Evolutionary conservation across 2,888 invertebrate genomes (phyloP).

Genomic region (Heliconius charithonia): DNA sequence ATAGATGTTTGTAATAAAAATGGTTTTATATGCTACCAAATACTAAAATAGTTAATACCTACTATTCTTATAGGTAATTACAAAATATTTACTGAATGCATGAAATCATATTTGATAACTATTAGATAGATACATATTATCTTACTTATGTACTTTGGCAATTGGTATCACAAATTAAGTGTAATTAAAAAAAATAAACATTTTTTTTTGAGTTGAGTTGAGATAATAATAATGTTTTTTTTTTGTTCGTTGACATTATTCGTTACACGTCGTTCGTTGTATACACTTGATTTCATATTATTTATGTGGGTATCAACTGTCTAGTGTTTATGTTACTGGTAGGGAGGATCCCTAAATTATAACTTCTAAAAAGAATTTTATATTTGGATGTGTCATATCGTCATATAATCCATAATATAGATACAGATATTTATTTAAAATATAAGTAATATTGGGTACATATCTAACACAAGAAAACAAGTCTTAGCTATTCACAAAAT

Average conservation of each 20-base stretch:
- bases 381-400: slow-evolving; percentile 9
- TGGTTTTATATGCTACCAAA: background rate
- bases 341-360: background rate
- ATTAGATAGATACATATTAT: background rate
- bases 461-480: background rate
- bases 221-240: background rate
- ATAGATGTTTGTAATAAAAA: background rate
- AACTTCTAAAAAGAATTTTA: background rate
- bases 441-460: background rate
- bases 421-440: background rate
- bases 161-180: background rate
- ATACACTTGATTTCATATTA: background rate
- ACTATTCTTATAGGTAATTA: background rate
- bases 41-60: background rate
- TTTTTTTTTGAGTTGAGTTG: background rate
- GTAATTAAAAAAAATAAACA: background rate
- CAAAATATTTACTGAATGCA: background rate
- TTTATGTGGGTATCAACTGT: background rate
- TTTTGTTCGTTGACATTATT: background rate
- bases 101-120: background rate
- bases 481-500: background rate
- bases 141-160: background rate
- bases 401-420: background rate
- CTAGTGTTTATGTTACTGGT: background rate
- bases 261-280: background rate